phyloP scores from a whole-genome alignment of 2,888 invertebrate species.

The Pristionchus exspectatus region DNA sequence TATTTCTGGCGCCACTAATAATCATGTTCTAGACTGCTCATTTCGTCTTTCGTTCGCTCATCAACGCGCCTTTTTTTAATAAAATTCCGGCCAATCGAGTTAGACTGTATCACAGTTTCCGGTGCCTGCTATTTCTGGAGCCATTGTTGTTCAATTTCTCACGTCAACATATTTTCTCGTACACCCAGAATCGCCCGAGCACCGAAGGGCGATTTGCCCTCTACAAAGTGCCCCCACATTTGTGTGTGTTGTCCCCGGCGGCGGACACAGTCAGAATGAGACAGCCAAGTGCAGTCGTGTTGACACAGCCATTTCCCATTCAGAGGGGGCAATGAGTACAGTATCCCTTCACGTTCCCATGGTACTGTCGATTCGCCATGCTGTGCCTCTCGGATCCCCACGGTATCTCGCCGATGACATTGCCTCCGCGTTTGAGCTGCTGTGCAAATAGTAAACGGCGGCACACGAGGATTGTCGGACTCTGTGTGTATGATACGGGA shows the following conservation, averaged over 20 bases:
- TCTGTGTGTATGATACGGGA: not conserved
- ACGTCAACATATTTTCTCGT: no score
- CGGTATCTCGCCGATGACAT: constrained; percentile 13
- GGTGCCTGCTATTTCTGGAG: no score
- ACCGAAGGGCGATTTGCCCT: not conserved
- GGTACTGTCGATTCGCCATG: not conserved
- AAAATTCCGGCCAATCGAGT: no score
- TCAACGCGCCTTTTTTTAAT: no score
- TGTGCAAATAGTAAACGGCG: constrained; percentile 48
- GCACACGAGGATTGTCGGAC: not conserved
- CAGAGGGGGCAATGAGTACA: not conserved
- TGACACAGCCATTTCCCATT: not conserved
- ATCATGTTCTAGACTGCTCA: no score
- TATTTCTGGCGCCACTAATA: no score
- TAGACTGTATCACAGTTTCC: no score
- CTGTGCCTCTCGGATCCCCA: not conserved
- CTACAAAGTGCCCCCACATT: not conserved
- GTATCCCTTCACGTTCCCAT: constrained; percentile 16
- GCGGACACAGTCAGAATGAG: not conserved
- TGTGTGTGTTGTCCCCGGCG: not conserved
- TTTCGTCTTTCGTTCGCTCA: no score
- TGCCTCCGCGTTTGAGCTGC: constrained; percentile 26
- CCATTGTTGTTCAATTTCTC: not conserved
- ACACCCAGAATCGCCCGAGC: not conserved
- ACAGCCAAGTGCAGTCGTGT: constrained; percentile 6